Evolutionary conservation across 1,140 invertebrate genomes (phyloP), one percentile per base, ranked within the genome.

Genomic region (Cryptotermes secundus): DNA sequence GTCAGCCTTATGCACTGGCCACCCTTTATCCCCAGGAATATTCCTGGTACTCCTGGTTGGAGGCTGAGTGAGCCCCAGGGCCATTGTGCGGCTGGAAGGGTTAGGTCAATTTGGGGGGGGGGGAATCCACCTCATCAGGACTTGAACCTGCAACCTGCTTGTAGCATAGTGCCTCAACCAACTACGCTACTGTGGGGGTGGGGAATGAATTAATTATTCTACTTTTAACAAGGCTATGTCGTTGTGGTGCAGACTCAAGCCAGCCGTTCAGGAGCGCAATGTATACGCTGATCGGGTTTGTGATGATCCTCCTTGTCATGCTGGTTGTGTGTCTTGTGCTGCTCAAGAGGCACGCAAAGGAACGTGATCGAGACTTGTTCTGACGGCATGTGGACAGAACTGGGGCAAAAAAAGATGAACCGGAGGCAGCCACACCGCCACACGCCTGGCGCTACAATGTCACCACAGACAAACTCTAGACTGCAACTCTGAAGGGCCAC

Each of bases 211-310:
- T n/a, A n/a, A n/a, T 4, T 38, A 38, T 38, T 4, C 38, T 4
- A 38, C 4, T 38, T 6, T 38, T 38, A 38, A 38, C 38, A 38
- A 38, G 38, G 12, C 38, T 3, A 9, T 72, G n/a, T 72, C 26
- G 19, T 1, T 72, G n/a, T 72, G 84, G 80, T 59, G 3, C 79
- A 85, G 85, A 85, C 49, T 26, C 72, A 3, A 84, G 34, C 19
- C 88, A 86, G 87, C 89, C 85, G 86, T 90, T 87, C 81, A 86
- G 89, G 65, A 90, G 90, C 86, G 90, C 89, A 35, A 90, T 91
- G 89, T 91, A 90, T 86, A 91, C 90, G 3, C 87, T 91, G 36
- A 87, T 90, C 12, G 90, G 87, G 26, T 86, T 91, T 42, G 89
- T 91, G 3, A 84, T 90, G 59, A 88, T 89, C 12, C 86, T 91